A percentile compares a stretch with the other conserved stretches of the same genome.
These are phyloP conservation scores for Rhodeus uyekii DNA, from an alignment of 2,797 vertebrate genomes.

Conservation along the genomic window DNA sequence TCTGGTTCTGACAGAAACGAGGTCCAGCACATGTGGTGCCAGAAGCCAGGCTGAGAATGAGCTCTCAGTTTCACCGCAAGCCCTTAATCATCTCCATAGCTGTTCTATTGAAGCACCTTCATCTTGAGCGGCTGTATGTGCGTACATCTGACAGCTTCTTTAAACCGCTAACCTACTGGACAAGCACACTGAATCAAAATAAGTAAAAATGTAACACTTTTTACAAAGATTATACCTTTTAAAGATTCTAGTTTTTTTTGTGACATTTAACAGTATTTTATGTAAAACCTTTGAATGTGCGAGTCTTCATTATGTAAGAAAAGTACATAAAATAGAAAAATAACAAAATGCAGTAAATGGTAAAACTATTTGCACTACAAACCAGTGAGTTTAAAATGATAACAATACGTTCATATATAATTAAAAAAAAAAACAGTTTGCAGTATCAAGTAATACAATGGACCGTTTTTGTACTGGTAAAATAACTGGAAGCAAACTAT, in stretches of 20 bases:
- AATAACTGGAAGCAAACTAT: not conserved
- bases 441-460: not conserved
- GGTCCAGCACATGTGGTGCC: conserved; percentile 17
- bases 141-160: conserved; percentile 42
- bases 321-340: no score
- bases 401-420: not conserved
- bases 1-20: conserved; percentile 36
- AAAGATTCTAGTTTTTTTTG: not conserved
- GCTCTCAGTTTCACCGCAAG: conserved; percentile 28
- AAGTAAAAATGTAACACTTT: conserved; percentile 31
- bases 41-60: conserved; percentile 10
- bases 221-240: not conserved
- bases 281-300: not conserved
- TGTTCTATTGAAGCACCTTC: conserved; percentile 17
- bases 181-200: conserved; percentile 42
- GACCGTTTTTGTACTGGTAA: not conserved
- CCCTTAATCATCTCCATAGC: conserved; percentile 41
- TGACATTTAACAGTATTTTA: not conserved
- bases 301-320: not conserved
- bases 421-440: not conserved
- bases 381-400: not conserved
- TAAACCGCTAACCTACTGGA: conserved; percentile 22
- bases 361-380: not conserved
- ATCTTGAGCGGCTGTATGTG: conserved; percentile 35
- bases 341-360: not conserved